Conservation (phyloP, 2,113 vertebrate genomes). For the Pteronura brasiliensis region DNA sequence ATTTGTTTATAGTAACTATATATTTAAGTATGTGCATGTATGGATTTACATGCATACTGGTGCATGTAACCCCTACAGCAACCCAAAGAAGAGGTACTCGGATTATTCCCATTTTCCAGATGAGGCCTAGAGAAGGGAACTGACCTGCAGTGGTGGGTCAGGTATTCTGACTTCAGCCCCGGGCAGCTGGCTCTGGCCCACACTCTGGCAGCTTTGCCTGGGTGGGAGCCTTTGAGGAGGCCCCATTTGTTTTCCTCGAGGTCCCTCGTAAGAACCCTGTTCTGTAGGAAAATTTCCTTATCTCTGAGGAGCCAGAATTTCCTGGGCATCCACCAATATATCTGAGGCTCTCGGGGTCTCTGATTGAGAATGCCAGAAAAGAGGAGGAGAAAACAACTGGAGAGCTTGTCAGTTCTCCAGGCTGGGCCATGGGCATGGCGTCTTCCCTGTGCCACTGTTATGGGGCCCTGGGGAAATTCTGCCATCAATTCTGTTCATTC, state of each 20-base stretch:
- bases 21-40: background rate
- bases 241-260: background rate
- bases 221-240: background rate
- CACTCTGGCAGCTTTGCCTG: background rate
- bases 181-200: background rate
- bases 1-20: background rate
- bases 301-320: background rate
- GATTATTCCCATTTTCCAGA: background rate
- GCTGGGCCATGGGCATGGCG: background rate
- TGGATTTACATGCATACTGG: background rate
- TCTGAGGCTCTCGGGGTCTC: background rate
- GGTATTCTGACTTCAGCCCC: background rate
- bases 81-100: background rate
- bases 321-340: background rate
- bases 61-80: background rate
- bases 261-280: background rate
- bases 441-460: background rate
- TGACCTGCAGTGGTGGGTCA: background rate
- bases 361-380: background rate
- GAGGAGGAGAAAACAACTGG: background rate
- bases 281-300: background rate
- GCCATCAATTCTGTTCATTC: background rate
- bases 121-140: background rate
- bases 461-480: background rate
- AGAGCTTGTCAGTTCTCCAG: background rate